These are phyloP conservation scores for Camarhynchus parvulus DNA, from an alignment of 2,113 vertebrate genomes.

Conservation along the genomic window DNA sequence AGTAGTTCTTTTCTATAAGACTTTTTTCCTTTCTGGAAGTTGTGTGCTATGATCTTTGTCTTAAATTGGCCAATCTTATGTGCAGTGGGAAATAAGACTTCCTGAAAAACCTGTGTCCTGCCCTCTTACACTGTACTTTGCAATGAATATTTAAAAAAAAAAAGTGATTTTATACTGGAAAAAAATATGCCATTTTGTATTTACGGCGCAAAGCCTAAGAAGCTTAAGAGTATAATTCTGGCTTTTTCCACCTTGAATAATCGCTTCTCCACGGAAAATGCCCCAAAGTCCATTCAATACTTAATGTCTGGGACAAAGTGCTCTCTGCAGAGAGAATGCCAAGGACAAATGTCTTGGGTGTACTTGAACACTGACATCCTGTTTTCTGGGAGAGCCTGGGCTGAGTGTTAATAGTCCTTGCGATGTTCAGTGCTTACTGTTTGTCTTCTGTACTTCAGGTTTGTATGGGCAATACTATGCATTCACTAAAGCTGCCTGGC, in stretches of 20 bases:
- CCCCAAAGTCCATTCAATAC: accelerated
- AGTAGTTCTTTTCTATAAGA: neutral
- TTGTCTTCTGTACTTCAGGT: neutral
- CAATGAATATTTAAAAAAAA: neutral
- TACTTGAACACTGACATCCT: neutral
- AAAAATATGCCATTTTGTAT: neutral
- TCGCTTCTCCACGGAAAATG: neutral
- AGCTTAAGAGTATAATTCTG: neutral
- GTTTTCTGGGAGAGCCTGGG: neutral
- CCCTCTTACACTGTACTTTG: neutral
- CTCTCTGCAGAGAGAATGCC: neutral
- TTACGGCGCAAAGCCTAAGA: neutral
- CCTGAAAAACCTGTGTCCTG: neutral
- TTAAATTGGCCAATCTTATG: neutral
- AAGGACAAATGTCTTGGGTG: neutral
- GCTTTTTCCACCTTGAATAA: neutral
- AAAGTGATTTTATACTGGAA: neutral
- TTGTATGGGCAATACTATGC: accelerated
- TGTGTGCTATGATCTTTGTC: neutral
- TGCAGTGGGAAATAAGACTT: neutral
- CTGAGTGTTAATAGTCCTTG: neutral
- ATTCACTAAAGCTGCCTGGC: neutral
- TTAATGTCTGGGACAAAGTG: neutral
- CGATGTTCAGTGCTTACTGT: neutral
- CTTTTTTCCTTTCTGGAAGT: neutral